Evolutionary conservation across 1,140 invertebrate genomes (phyloP).

Genomic region (Polypedilum pembai): DNA sequence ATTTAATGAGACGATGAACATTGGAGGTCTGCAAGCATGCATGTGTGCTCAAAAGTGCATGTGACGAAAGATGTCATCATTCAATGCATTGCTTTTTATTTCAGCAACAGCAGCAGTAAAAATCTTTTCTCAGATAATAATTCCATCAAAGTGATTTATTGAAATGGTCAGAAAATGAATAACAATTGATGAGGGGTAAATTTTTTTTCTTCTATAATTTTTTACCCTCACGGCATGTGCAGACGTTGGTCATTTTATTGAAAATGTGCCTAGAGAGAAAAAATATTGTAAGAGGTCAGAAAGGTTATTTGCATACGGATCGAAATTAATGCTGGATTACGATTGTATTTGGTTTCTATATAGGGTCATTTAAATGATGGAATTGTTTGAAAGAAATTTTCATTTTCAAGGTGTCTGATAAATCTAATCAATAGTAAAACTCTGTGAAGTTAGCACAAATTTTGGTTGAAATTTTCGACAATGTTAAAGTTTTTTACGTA

Average conservation of each 20-base stretch:
- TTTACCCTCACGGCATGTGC: not conserved
- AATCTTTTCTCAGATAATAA: not conserved
- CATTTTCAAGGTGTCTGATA: too few species aligned
- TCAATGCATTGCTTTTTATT: not conserved
- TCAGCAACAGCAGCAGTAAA: not conserved
- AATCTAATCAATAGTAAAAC: too few species aligned
- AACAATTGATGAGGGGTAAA: not conserved
- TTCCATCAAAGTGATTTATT: conserved; percentile 25
- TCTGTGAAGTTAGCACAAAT: too few species aligned
- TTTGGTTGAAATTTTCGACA: too few species aligned
- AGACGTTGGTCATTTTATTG: conserved; percentile 26
- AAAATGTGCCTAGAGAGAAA: not conserved
- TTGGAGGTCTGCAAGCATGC: not conserved
- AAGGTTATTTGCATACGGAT: conserved; percentile 28
- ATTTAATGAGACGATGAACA: conserved; percentile 10
- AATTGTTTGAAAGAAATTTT: too few species aligned
- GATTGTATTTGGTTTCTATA: not conserved
- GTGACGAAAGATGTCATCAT: not conserved
- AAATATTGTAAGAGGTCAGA: not conserved
- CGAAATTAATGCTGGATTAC: conserved; percentile 8
- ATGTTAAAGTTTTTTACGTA: too few species aligned
- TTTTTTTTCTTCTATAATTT: not conserved
- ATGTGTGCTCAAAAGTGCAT: not conserved
- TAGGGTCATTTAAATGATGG: too few species aligned
- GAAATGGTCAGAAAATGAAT: conserved; percentile 10